Percentiles rank a stretch among this genome's conserved stretches.
These are phyloP conservation scores for Trichoplusia ni DNA, from an alignment of 1,140 invertebrate genomes.

Conservation along the genomic window DNA sequence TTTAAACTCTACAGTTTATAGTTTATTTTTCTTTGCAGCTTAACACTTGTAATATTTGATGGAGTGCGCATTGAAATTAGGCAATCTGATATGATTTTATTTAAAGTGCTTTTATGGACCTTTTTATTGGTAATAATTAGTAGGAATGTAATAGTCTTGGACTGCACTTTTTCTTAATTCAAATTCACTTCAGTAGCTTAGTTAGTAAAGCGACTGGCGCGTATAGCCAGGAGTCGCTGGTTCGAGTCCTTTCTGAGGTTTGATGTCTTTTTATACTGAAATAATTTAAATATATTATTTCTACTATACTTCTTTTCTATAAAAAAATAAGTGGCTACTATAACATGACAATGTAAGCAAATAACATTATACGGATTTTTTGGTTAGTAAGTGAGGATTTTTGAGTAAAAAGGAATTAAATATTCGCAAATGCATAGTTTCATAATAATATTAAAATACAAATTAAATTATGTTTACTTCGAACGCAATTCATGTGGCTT, in stretches of 20 bases:
- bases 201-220: too few species aligned
- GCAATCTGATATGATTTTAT: conserved; percentile 15
- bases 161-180: background rate
- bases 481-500: conserved; percentile 23
- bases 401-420: background rate
- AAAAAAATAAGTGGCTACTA: too few species aligned
- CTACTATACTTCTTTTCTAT: too few species aligned
- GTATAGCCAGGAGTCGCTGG: too few species aligned
- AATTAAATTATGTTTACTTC: conserved; percentile 24
- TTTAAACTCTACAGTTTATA: background rate
- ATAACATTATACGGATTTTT: too few species aligned
- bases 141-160: background rate
- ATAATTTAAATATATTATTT: too few species aligned
- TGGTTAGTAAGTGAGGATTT: too few species aligned
- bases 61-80: conserved; percentile 6
- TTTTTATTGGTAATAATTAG: conserved; percentile 15
- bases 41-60: conserved; percentile 5
- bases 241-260: too few species aligned
- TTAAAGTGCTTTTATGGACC: conserved; percentile 8
- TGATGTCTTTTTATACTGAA: background rate
- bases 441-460: conserved; percentile 17
- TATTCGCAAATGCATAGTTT: conserved; percentile 2
- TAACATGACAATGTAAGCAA: too few species aligned
- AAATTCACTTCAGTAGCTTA: too few species aligned
- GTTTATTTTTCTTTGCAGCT: conserved; percentile 9